Evolutionary conservation across 2,797 vertebrate species (phyloP).

Genomic region (Poecilia velifera): DNA sequence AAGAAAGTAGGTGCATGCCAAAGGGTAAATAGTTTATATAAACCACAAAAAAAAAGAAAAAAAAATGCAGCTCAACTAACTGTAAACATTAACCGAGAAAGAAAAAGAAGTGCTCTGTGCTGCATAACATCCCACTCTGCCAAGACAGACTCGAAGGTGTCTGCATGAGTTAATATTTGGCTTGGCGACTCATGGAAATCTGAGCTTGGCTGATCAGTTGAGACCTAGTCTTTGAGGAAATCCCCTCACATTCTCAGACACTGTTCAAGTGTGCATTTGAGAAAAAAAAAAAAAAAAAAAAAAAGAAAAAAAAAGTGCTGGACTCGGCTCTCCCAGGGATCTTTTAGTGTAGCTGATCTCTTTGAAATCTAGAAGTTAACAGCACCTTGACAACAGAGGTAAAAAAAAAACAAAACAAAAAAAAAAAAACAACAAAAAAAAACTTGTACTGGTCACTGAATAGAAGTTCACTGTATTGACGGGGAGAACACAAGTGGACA

Average conservation of each 20-base stretch:
- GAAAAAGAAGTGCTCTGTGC: constrained; percentile 25
- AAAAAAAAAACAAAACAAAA: too few species aligned
- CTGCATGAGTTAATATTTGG: constrained; percentile 74
- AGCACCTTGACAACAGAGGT: constrained; percentile 8
- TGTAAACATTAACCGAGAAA: constrained; percentile 60
- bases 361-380: constrained; percentile 42
- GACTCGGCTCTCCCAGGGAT: constrained; percentile 47
- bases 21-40: constrained; percentile 47
- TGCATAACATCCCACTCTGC: constrained; percentile 28
- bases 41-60: constrained; percentile 34
- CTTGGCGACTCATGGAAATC: constrained; percentile 52
- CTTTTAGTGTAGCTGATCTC: constrained; percentile 55
- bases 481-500: constrained; percentile 31
- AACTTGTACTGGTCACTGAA: constrained; percentile 11
- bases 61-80: constrained; percentile 30
- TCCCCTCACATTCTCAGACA: constrained; percentile 60
- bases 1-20: constrained; percentile 42
- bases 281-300: too few species aligned
- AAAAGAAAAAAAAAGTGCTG: constrained; percentile 14
- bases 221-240: constrained; percentile 67
- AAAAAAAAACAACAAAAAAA: too few species aligned
- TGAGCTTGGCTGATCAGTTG: constrained; percentile 67
- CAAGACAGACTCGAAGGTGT: constrained; percentile 43
- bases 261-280: constrained; percentile 39
- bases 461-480: constrained; percentile 51